Base-by-base conservation (phyloP, 2,113 vertebrate genomes). In the Anhinga rufa region DNA sequence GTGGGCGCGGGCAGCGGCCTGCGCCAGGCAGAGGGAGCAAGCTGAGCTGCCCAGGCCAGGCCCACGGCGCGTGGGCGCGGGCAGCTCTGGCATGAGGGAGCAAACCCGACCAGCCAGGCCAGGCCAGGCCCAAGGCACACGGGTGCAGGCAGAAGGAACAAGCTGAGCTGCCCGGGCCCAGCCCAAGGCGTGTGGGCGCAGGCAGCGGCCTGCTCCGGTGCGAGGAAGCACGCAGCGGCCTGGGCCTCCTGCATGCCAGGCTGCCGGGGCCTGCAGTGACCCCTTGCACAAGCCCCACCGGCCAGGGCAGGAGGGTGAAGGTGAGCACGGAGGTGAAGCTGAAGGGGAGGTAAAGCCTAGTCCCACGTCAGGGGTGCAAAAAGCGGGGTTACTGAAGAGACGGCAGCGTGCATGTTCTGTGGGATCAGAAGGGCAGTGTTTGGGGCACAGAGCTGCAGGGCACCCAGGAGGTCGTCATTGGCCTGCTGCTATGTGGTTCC, bases 251-350 rank as follows among this genome's bases (percentile, higher is more conserved):
- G n/a, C 11, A 3, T 31, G 58, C 44, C 12, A 19, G 5, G 26
- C 34, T 16, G 31, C 3, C 22, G 7, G 68, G 19, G 24, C n/a
- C 57, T 7, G 42, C 10, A 0, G 1, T 2, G 20, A 8, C 3
- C 31, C 12, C 13, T 25, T 1, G 3, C 1, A 0, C 3, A 4
- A 52, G 25, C 13, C 60, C 7, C 13, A 26, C n/a, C 22, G 14
- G 57, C 26, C 4, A 5, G 32, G 76, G 12, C 62, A 9, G 60
- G 22, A 40, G 46, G 7, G 17, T 6, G 7, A 22, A 4, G 9
- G 9, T 17, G 64, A 21, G 19, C 10, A 1, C 2, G 17, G 42
- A 11, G 4, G 11, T 38, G 55, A 65, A 31, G 12, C 29, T 4
- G 19, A 8, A 44, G 9, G 31, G 21, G 19, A 42, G 25, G 14